phyloP scores from a whole-genome alignment of 2,113 vertebrate genomes.

The Sardina pilchardus region DNA sequence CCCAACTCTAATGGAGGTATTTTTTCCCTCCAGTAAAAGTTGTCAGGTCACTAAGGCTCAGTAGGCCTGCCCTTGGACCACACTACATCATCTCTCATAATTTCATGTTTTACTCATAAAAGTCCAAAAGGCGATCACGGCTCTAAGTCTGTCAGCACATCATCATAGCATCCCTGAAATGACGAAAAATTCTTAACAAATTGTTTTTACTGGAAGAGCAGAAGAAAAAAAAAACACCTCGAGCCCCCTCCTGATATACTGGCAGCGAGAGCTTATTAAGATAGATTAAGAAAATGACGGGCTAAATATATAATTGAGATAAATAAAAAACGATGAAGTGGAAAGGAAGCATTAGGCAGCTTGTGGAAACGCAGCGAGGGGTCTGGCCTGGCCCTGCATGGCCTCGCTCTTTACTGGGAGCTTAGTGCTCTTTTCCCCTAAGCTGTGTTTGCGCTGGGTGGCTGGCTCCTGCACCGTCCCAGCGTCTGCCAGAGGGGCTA shows the following conservation, averaged over 20 bases:
- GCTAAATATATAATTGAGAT: conserved; percentile 61
- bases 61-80: too few species aligned
- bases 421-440: conserved; percentile 4
- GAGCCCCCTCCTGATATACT: conserved; percentile 35
- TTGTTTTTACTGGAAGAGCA: not conserved
- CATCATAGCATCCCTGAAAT: not conserved
- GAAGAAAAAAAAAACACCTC: conserved; percentile 8
- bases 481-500: conserved; percentile 6
- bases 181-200: conserved; percentile 17
- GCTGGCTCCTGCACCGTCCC: not conserved
- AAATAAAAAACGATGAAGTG: conserved; percentile 57
- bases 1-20: not conserved
- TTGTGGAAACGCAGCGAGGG: conserved; percentile 52
- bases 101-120: not conserved
- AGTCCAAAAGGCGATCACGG: not conserved
- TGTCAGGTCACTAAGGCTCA: not conserved
- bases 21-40: conserved; percentile 20
- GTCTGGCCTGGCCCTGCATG: not conserved
- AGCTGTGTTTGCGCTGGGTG: conserved; percentile 28
- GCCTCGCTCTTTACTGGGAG: not conserved
- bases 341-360: conserved; percentile 50
- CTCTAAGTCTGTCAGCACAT: not conserved
- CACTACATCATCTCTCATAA: too few species aligned
- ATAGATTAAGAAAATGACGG: conserved; percentile 57
- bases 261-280: conserved; percentile 63